phyloP scores from a whole-genome alignment of 2,888 invertebrate genomes.

The Tetragonisca angustula region DNA sequence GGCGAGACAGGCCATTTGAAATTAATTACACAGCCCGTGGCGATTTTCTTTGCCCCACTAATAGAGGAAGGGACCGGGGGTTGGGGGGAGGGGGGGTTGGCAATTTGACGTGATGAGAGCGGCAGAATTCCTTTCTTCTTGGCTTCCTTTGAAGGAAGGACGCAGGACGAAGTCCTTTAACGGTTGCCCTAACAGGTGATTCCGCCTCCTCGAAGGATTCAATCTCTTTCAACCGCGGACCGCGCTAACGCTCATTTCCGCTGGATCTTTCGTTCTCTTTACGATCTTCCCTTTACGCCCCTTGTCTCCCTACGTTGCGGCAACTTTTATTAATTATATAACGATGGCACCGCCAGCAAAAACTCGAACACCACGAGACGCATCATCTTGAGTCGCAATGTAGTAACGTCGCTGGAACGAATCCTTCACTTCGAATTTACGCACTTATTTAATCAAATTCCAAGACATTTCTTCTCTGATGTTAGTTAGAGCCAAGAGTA shows the following conservation, averaged over 20 bases:
- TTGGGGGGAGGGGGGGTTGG: too few species aligned
- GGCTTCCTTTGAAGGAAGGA: slow-evolving; percentile 55
- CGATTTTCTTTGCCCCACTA: slow-evolving; percentile 52
- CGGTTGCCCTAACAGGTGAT: slow-evolving; percentile 68
- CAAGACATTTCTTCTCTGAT: not conserved
- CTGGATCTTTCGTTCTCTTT: slow-evolving; percentile 27
- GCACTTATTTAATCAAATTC: not conserved
- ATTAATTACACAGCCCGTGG: slow-evolving; percentile 63
- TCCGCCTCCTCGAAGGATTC: slow-evolving; percentile 65
- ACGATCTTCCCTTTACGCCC: slow-evolving; percentile 16
- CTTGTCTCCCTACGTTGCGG: slow-evolving; percentile 12
- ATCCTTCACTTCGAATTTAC: not conserved
- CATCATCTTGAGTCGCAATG: slow-evolving; percentile 62
- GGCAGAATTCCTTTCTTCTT: slow-evolving; percentile 55
- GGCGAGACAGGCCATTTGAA: slow-evolving; percentile 35
- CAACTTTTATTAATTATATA: slow-evolving; percentile 69
- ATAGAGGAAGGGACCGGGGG: slow-evolving; percentile 41
- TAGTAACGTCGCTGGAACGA: not conserved
- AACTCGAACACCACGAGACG: slow-evolving; percentile 62
- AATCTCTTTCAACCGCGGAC: slow-evolving; percentile 64
- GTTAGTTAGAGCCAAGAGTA: too few species aligned
- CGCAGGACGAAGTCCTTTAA: slow-evolving; percentile 62
- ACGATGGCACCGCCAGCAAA: slow-evolving; percentile 27
- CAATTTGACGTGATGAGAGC: slow-evolving; percentile 66
- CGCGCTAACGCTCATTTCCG: slow-evolving; percentile 68